Percentiles rank a stretch among this genome's conserved stretches.
phyloP scores from a whole-genome alignment of 2,888 invertebrate genomes.

The Crematogaster levior region DNA sequence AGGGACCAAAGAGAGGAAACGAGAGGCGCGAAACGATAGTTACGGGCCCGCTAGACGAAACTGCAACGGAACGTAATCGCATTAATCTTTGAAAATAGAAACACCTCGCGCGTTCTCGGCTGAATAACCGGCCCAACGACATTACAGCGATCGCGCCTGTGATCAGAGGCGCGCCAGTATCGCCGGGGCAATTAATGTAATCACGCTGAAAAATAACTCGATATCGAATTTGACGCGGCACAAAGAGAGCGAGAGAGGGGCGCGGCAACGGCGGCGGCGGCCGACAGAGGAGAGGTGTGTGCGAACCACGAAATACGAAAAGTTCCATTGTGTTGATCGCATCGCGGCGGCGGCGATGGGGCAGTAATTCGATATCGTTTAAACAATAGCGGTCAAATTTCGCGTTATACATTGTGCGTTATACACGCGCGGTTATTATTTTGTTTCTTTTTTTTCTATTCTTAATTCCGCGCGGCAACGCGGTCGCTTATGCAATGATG shows the following conservation, averaged over 20 bases:
- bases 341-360: conserved; percentile 10
- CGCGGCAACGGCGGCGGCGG: conserved; percentile 12
- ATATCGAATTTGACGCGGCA: conserved; percentile 71
- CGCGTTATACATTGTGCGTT: conserved; percentile 51
- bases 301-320: conserved; percentile 64
- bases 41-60: conserved; percentile 40
- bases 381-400: conserved; percentile 69
- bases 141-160: conserved; percentile 64
- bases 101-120: conserved; percentile 61
- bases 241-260: conserved; percentile 54
- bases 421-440: conserved; percentile 48
- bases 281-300: conserved; percentile 28
- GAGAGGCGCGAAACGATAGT: conserved; percentile 29
- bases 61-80: conserved; percentile 55
- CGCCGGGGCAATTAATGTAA: conserved; percentile 71
- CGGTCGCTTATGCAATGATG: background rate
- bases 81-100: conserved; percentile 64
- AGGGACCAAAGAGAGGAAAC: conserved; percentile 6
- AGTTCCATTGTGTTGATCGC: conserved; percentile 66
- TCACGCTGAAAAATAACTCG: conserved; percentile 74
- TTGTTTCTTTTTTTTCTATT: conserved; percentile 42
- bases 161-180: conserved; percentile 63
- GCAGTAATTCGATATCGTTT: conserved; percentile 71
- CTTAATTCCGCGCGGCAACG: conserved; percentile 19
- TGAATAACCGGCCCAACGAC: conserved; percentile 62